Conservation (phyloP, 2,113 vertebrate genomes). For the Nothobranchius kuhntae region DNA sequence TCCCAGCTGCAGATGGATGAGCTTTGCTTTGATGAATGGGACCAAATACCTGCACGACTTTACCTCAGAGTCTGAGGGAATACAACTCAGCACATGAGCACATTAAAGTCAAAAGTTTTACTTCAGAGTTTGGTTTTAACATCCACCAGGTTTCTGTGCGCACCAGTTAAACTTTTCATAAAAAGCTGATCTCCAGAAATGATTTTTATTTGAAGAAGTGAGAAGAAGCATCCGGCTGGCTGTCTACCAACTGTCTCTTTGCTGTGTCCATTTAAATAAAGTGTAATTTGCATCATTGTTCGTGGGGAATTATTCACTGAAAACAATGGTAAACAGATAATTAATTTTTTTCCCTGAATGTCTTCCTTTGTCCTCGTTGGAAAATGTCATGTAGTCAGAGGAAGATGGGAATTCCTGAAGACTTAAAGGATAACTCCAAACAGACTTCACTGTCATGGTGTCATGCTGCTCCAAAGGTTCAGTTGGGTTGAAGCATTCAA, state of each 20-base stretch:
- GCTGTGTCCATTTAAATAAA: neutral
- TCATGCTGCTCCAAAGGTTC: too few species aligned
- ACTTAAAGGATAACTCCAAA: neutral
- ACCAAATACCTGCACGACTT: slow-evolving; percentile 51
- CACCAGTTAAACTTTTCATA: slow-evolving; percentile 23
- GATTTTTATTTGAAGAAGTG: slow-evolving; percentile 15
- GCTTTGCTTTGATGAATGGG: slow-evolving; percentile 56
- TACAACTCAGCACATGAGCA: slow-evolving; percentile 46
- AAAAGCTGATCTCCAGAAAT: slow-evolving; percentile 5
- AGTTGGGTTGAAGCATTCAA: too few species aligned
- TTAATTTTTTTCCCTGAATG: neutral
- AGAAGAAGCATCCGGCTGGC: neutral
- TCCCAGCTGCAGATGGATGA: slow-evolving; percentile 60
- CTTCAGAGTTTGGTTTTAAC: slow-evolving; percentile 59
- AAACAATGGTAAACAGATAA: neutral
- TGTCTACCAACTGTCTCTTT: slow-evolving; percentile 10
- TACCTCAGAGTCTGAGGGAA: slow-evolving; percentile 41
- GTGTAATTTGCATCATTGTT: neutral
- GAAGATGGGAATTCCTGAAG: neutral
- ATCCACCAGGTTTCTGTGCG: slow-evolving; percentile 40
- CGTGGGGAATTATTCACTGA: neutral
- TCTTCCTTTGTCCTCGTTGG: neutral
- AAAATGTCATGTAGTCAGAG: neutral
- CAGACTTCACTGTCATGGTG: neutral
- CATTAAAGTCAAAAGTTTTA: slow-evolving; percentile 62